phyloP scores from a whole-genome alignment of 2,797 vertebrate species.

The Gallinago nigripennis region DNA sequence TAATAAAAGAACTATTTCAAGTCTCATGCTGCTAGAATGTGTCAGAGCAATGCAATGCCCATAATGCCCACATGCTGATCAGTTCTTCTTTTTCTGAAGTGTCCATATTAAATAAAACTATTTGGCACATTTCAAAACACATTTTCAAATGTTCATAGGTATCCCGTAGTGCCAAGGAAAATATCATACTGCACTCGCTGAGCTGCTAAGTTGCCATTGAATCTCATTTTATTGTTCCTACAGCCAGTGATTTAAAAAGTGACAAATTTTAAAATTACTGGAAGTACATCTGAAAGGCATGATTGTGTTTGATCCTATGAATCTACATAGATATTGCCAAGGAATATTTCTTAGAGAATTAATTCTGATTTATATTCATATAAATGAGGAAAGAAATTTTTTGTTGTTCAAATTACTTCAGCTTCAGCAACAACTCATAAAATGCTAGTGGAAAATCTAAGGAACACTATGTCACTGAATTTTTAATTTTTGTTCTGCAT shows the following conservation, averaged over 20 bases:
- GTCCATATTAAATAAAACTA: slow-evolving; percentile 53
- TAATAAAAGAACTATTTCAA: slow-evolving; percentile 52
- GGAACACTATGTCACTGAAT: neutral
- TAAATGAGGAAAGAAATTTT: neutral
- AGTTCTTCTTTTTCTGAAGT: slow-evolving; percentile 37
- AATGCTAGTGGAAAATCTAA: neutral
- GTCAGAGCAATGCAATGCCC: slow-evolving; percentile 5
- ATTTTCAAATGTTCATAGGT: slow-evolving; percentile 49
- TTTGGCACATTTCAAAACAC: slow-evolving; percentile 41
- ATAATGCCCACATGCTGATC: slow-evolving; percentile 55
- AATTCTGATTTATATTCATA: neutral
- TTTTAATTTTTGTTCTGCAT: neutral
- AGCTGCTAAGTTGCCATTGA: neutral
- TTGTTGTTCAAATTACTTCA: neutral
- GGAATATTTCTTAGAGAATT: neutral
- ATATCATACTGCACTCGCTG: slow-evolving; percentile 4
- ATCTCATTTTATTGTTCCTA: slow-evolving; percentile 14
- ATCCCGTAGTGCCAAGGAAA: neutral
- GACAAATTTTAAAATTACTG: neutral
- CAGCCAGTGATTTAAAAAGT: neutral
- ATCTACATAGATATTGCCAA: neutral
- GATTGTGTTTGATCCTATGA: neutral
- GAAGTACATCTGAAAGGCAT: neutral
- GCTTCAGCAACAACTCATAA: neutral
- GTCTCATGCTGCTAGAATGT: slow-evolving; percentile 26